These are phyloP conservation scores for Baronia brevicornis DNA, from an alignment of 2,888 invertebrate species.

Conservation along the genomic window DNA sequence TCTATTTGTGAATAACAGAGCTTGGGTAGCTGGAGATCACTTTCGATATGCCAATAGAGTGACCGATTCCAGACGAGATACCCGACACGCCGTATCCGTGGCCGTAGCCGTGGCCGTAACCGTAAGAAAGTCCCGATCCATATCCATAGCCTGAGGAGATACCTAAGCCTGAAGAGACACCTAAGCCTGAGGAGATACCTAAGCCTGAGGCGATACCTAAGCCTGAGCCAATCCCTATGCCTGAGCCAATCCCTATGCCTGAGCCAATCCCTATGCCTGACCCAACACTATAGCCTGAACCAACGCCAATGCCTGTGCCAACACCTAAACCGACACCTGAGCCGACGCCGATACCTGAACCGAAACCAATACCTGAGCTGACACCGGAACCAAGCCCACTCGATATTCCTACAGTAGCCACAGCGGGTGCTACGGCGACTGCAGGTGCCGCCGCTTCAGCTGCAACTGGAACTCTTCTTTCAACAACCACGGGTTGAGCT, in stretches of 20 bases:
- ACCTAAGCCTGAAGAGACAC: slow-evolving; percentile 13
- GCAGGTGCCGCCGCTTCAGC: slow-evolving; percentile 16
- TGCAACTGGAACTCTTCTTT: slow-evolving; percentile 39
- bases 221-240: slow-evolving; percentile 11
- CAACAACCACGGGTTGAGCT: slow-evolving; percentile 50
- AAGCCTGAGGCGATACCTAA: slow-evolving; percentile 13
- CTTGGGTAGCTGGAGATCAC: slow-evolving; percentile 16
- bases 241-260: slow-evolving; percentile 3
- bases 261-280: slow-evolving; percentile 9
- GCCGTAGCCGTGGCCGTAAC: slow-evolving; percentile 9
- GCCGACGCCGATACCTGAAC: slow-evolving; percentile 7
- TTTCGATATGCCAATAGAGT: slow-evolving; percentile 14
- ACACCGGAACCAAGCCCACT: slow-evolving; percentile 7
- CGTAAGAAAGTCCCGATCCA: slow-evolving; percentile 13
- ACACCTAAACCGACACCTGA: slow-evolving; percentile 3
- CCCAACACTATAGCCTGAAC: slow-evolving; percentile 10
- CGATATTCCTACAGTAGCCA: slow-evolving; percentile 18
- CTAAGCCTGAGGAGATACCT: slow-evolving; percentile 10
- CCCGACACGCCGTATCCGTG: slow-evolving; percentile 9
- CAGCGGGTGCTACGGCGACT: slow-evolving; percentile 18
- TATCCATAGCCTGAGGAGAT: slow-evolving; percentile 18
- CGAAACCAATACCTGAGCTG: slow-evolving; percentile 2
- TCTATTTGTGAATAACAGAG: slow-evolving; percentile 13
- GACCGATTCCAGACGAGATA: slow-evolving; percentile 8
- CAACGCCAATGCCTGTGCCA: slow-evolving; percentile 7